Conservation (phyloP, 2,888 invertebrate genomes). For the Tachina lurida region DNA sequence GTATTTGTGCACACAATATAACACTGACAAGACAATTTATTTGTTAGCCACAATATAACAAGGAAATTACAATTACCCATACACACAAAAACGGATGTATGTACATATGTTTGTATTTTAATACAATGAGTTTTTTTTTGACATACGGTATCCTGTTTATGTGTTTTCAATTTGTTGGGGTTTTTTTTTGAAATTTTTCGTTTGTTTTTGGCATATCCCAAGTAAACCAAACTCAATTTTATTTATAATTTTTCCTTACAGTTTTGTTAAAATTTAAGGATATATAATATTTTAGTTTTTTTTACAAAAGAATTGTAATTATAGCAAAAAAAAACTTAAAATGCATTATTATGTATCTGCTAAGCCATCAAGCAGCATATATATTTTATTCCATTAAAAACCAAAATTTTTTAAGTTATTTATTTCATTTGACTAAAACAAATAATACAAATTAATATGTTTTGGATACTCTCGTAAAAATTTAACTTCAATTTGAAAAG, state of each 20-base stretch:
- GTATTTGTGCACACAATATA: background rate
- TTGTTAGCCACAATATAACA: slow-evolving; percentile 28
- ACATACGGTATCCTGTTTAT: slow-evolving; percentile 28
- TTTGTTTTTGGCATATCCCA: background rate
- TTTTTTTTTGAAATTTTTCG: background rate
- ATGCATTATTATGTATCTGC: too few relatives aligned
- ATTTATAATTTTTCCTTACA: slow-evolving; percentile 10
- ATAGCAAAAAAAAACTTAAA: too few relatives aligned
- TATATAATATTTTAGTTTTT: background rate
- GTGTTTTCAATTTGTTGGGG: background rate
- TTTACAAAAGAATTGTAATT: background rate
- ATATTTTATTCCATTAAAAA: too few relatives aligned
- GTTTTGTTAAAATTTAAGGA: slow-evolving; percentile 11
- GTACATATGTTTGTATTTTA: background rate
- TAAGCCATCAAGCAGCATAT: too few relatives aligned
- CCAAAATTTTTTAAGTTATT: too few relatives aligned
- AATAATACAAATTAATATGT: too few relatives aligned
- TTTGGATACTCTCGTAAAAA: too few relatives aligned
- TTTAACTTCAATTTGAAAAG: too few relatives aligned
- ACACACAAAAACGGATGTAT: background rate
- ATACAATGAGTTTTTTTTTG: slow-evolving; percentile 13
- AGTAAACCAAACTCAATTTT: slow-evolving; percentile 25
- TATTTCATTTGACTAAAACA: too few relatives aligned
- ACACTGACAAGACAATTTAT: background rate
- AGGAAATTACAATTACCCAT: slow-evolving; percentile 12